Percentiles rank a stretch among this genome's conserved stretches.
Evolutionary conservation across 2,888 invertebrate species (phyloP).

Genomic region (Andrena praecox): DNA sequence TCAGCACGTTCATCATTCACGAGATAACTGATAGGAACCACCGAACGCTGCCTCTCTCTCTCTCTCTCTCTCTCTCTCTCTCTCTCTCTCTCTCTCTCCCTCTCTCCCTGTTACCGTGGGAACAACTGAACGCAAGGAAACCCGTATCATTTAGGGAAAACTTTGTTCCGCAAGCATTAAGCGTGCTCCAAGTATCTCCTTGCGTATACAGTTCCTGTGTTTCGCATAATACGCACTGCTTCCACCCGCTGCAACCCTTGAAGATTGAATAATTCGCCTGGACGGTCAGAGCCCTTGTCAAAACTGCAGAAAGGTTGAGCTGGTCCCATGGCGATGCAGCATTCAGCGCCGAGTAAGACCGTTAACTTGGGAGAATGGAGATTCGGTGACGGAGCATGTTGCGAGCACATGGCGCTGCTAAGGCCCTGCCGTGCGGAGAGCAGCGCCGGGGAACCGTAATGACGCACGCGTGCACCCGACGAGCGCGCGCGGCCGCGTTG

Average conservation of each 20-base stretch:
- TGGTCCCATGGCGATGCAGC: neutral
- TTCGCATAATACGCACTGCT: no score
- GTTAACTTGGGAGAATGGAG: neutral
- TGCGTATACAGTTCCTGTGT: no score
- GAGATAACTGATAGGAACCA: neutral
- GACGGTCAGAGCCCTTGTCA: no score
- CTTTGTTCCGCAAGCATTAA: neutral
- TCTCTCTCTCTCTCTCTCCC: no score
- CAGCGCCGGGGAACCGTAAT: constrained; percentile 37
- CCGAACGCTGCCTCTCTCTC: neutral
- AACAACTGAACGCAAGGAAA: no score
- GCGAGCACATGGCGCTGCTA: constrained; percentile 73
- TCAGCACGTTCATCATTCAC: neutral
- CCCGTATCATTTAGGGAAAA: constrained; percentile 1
- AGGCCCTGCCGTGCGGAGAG: constrained; percentile 14
- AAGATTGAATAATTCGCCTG: no score
- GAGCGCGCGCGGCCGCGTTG: neutral
- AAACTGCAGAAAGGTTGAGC: neutral
- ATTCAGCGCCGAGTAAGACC: neutral
- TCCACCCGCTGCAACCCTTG: no score
- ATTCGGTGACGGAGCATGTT: constrained; percentile 64
- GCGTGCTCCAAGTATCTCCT: no score
- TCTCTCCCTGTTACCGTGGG: no score
- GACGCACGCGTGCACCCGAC: constrained; percentile 49
- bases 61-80: no score